phyloP scores from a whole-genome alignment of 2,888 invertebrate genomes.

The Acanthosepion esculentum region DNA sequence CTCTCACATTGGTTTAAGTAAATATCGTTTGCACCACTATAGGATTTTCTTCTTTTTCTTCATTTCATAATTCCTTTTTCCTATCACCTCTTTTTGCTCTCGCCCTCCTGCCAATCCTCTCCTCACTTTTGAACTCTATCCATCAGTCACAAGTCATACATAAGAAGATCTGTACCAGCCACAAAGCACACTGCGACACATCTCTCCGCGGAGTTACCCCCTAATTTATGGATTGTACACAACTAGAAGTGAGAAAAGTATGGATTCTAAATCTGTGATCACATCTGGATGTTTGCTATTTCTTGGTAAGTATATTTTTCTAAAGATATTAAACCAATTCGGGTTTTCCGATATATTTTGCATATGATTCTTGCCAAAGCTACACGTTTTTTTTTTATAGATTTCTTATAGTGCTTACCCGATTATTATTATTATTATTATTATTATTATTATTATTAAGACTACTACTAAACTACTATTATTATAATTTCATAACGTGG shows the following conservation, averaged over 20 bases:
- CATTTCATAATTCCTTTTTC: not conserved
- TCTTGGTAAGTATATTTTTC: not conserved
- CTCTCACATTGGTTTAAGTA: not conserved
- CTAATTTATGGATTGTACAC: conserved; percentile 17
- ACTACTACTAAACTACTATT: too few species aligned
- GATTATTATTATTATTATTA: not conserved
- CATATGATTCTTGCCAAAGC: not conserved
- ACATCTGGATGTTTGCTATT: not conserved
- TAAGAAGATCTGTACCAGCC: not conserved
- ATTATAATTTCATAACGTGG: too few species aligned
- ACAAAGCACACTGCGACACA: not conserved
- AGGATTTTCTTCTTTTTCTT: not conserved
- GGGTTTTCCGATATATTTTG: not conserved
- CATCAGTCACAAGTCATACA: conserved; percentile 25
- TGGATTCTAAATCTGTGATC: conserved; percentile 33
- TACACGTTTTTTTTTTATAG: not conserved
- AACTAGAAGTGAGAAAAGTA: conserved; percentile 2
- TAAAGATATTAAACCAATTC: not conserved
- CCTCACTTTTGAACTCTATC: not conserved
- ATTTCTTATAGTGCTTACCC: not conserved
- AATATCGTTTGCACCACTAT: not conserved
- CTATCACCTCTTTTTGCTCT: not conserved
- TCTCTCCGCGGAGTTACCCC: conserved; percentile 25
- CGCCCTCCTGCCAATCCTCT: not conserved
- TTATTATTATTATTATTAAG: not conserved